Base-by-base conservation (phyloP, 2,113 vertebrate species). In the Galeopterus variegatus region DNA sequence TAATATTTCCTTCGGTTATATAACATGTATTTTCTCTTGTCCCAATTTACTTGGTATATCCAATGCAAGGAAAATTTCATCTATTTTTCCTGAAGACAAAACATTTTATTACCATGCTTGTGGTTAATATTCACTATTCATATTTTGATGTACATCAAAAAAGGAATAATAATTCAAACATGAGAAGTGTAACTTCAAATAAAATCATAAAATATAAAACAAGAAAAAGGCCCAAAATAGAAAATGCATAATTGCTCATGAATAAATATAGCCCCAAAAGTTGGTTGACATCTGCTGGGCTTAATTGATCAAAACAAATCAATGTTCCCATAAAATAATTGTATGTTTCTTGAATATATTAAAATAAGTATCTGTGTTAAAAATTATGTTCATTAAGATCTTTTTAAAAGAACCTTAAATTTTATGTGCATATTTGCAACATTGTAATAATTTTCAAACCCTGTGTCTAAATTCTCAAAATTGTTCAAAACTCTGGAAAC, bases 291-390 rank as follows among this genome's bases (percentile, higher is more conserved):
- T 73, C 26, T 83, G 48, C 83, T 58, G 64, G 48, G 9, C 79
- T 88, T 58, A 84, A 76, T 58, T 96, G 54, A 75, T 96, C 81
- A 96, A 90, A 96, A 50, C 15, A 62, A 73, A 87, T 31, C n/a
- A 82, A 17, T 36, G 12, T 95, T 87, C 45, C 77, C 13, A 67
- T 75, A 76, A 56, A 69, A 14, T 69, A 84, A 79, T 18, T 5
- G 8, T 60, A 83, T 14, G 41, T 73, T 52, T 75, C 45, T 92
- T 36, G 93, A 94, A 65, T 48, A 90, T 17, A 86, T 82, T 82
- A 87, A 28, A 90, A 62, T 86, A 84, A 72, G 54, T 70, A 70
- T 81, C 19, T 82, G 23, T 88, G 33, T 54, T 45, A 67, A 70
- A 92, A 82, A 52, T 19, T 45, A 67, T 93, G 10, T 45, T 0